Percentiles rank a stretch among this genome's conserved stretches.
Conservation (phyloP, 2,797 vertebrate genomes). For the Myotis daubentonii region DNA sequence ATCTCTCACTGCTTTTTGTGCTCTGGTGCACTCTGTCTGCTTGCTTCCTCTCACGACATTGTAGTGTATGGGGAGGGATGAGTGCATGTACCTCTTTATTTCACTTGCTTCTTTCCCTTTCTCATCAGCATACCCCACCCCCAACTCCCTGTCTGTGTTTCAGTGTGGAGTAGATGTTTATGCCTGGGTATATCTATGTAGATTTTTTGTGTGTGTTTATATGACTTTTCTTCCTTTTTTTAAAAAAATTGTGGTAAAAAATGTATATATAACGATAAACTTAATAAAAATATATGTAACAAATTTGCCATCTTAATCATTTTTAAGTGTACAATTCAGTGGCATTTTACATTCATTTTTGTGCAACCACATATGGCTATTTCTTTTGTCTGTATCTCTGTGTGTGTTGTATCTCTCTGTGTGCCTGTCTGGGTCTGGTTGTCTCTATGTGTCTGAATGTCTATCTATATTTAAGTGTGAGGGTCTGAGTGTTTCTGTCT, state of each 20-base stretch:
- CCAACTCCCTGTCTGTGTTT: not conserved
- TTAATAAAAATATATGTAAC: not conserved
- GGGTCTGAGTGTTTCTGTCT: constrained; percentile 16
- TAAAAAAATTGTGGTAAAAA: not conserved
- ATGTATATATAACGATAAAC: not conserved
- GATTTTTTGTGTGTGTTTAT: not conserved
- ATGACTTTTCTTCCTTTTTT: not conserved
- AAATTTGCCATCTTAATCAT: constrained; percentile 7
- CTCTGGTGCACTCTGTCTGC: not conserved
- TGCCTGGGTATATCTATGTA: not conserved
- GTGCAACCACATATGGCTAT: not conserved
- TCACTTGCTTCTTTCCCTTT: not conserved
- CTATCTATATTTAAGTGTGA: not conserved
- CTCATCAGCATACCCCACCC: not conserved
- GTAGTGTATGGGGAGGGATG: not conserved
- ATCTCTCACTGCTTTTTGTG: not conserved
- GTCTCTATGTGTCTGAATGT: constrained; percentile 9
- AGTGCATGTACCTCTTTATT: not conserved
- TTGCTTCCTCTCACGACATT: not conserved
- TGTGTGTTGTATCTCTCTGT: not conserved
- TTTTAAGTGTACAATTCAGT: constrained; percentile 44
- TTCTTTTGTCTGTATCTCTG: not conserved
- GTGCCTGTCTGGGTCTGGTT: not conserved
- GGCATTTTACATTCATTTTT: constrained; percentile 36
- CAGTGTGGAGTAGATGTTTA: not conserved